Evolutionary conservation across 1,140 invertebrate genomes (phyloP).

Genomic region (Melitaea cinxia): DNA sequence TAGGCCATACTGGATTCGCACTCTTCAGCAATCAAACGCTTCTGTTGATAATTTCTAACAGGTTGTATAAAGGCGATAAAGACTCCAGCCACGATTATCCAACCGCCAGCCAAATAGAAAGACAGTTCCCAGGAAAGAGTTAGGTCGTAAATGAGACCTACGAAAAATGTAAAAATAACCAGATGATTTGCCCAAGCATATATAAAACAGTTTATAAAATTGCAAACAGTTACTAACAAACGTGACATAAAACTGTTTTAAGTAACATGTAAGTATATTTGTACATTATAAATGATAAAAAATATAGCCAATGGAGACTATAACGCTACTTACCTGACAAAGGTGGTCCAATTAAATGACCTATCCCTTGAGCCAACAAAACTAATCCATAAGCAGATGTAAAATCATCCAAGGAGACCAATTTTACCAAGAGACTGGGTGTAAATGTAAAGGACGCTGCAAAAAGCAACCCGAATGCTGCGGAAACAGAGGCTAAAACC

Average conservation of each 20-base stretch:
- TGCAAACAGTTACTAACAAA: too few species aligned
- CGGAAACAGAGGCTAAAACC: conserved; percentile 82
- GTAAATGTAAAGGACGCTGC: conserved; percentile 94
- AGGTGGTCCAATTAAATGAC: conserved; percentile 84
- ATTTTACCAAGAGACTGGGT: conserved; percentile 90
- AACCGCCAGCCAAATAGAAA: conserved; percentile 88
- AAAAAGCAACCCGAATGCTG: conserved; percentile 91
- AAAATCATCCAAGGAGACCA: conserved; percentile 88
- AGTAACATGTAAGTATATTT: too few species aligned
- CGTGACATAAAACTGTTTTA: too few species aligned
- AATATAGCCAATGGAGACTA: too few species aligned
- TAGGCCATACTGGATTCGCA: conserved; percentile 43
- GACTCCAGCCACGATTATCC: conserved; percentile 88
- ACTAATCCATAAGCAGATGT: conserved; percentile 95
- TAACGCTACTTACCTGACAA: conserved; percentile 78
- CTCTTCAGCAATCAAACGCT: conserved; percentile 16
- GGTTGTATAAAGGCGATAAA: conserved; percentile 86
- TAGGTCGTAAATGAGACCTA: conserved; percentile 82
- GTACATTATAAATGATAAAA: too few species aligned
- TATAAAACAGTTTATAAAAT: too few species aligned
- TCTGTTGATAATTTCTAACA: conserved; percentile 49
- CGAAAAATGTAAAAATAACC: conserved; percentile 25
- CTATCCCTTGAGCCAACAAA: conserved; percentile 91
- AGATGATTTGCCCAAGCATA: background rate
- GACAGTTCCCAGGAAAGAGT: conserved; percentile 88